A percentile compares a stretch with the other conserved stretches of the same genome.
phyloP scores from a whole-genome alignment of 2,113 vertebrate species.

The Phasianus colchicus region DNA sequence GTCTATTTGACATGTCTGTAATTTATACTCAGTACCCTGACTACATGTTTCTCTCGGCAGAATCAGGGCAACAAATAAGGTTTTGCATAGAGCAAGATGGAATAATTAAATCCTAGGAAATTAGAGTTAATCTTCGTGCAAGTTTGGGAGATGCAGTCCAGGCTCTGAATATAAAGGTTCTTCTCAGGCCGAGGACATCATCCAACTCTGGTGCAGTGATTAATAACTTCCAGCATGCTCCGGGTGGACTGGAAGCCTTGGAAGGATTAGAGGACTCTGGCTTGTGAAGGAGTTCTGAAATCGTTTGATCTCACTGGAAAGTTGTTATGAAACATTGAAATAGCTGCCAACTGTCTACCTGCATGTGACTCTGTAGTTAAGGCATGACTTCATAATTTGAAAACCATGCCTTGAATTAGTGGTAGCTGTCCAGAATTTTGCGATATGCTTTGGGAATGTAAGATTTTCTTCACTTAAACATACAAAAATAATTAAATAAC shows the following conservation, averaged over 20 bases:
- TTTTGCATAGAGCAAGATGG: background rate
- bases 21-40: background rate
- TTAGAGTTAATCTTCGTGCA: background rate
- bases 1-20: background rate
- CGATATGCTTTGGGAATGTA: background rate
- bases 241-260: background rate
- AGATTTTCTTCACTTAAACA: background rate
- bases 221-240: background rate
- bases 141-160: background rate
- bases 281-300: background rate
- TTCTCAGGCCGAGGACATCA: background rate
- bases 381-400: fast-evolving
- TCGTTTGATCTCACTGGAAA: background rate
- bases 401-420: background rate
- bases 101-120: background rate
- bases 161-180: background rate
- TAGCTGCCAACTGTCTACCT: background rate
- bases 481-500: background rate
- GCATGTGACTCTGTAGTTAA: background rate
- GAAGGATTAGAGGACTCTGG: background rate
- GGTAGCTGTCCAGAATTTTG: background rate
- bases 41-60: background rate
- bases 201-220: background rate
- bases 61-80: background rate
- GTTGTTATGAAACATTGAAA: background rate